Conservation (phyloP, 2,888 invertebrate species). For the Gryllus longicercus region DNA sequence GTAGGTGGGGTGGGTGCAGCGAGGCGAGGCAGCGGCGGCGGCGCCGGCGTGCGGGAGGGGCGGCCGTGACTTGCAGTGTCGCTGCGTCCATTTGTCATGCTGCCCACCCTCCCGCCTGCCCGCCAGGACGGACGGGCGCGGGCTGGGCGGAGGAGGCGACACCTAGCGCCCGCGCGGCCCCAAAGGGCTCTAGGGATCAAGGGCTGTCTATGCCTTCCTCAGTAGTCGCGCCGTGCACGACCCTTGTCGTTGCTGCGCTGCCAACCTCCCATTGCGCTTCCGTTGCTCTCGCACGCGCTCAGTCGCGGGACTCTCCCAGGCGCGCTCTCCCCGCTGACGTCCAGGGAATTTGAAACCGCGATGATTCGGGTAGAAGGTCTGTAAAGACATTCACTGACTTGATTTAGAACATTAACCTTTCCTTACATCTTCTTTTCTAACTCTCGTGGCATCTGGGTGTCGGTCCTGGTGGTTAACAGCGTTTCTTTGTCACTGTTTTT, state of each 20-base stretch:
- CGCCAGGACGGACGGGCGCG: neutral
- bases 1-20: neutral
- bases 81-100: constrained; percentile 32
- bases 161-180: neutral
- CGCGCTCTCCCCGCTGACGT: no score
- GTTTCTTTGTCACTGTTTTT: no score
- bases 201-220: neutral
- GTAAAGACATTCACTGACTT: no score
- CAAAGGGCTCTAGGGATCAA: neutral
- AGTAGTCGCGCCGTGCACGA: neutral
- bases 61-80: constrained; percentile 31
- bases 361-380: no score
- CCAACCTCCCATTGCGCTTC: neutral
- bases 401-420: no score
- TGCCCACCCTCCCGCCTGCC: constrained; percentile 20
- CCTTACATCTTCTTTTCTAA: no score
- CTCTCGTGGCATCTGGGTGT: no score
- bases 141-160: neutral
- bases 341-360: no score
- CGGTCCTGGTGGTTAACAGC: no score
- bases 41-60: neutral
- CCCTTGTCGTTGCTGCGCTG: neutral
- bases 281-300: no score
- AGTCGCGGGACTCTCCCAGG: no score
- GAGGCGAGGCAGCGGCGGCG: neutral